Percentiles rank a stretch among this genome's conserved stretches.
Evolutionary conservation across 2,113 vertebrate species (phyloP).

Genomic region (Rousettus leschenaultii): DNA sequence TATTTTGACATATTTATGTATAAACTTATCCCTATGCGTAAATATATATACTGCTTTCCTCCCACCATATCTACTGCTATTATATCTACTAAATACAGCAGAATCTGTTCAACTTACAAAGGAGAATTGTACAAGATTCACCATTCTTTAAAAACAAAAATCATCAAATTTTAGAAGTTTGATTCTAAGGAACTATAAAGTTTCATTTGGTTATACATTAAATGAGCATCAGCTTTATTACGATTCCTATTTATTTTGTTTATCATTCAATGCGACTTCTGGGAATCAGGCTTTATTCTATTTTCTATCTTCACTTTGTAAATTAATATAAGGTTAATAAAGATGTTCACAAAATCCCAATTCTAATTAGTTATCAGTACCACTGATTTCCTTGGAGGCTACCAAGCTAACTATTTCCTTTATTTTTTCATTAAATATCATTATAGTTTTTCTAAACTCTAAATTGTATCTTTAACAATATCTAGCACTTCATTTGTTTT

Average conservation of each 20-base stretch:
- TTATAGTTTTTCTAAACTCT: constrained; percentile 62
- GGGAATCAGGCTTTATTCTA: constrained; percentile 67
- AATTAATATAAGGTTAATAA: constrained; percentile 83
- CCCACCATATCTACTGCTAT: not conserved
- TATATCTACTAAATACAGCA: not conserved
- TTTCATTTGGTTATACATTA: constrained; percentile 48
- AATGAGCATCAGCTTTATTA: constrained; percentile 26
- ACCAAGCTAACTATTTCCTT: constrained; percentile 65
- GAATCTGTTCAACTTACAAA: not conserved
- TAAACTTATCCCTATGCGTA: not conserved
- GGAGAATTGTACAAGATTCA: constrained; percentile 24
- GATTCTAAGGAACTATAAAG: constrained; percentile 42
- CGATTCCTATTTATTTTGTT: constrained; percentile 55
- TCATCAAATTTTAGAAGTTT: constrained; percentile 32
- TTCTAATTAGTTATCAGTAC: constrained; percentile 81
- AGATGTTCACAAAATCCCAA: constrained; percentile 77
- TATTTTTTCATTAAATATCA: constrained; percentile 76
- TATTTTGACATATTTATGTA: not conserved
- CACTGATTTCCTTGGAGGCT: constrained; percentile 79
- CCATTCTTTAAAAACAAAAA: constrained; percentile 15
- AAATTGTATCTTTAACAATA: constrained; percentile 64
- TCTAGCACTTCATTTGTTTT: constrained; percentile 21
- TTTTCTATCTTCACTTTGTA: constrained; percentile 74
- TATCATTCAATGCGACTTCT: constrained; percentile 55
- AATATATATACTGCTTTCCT: not conserved